These are phyloP conservation scores for Cyprinodon variegatus DNA, from an alignment of 2,113 vertebrate species.

Conservation along the genomic window DNA sequence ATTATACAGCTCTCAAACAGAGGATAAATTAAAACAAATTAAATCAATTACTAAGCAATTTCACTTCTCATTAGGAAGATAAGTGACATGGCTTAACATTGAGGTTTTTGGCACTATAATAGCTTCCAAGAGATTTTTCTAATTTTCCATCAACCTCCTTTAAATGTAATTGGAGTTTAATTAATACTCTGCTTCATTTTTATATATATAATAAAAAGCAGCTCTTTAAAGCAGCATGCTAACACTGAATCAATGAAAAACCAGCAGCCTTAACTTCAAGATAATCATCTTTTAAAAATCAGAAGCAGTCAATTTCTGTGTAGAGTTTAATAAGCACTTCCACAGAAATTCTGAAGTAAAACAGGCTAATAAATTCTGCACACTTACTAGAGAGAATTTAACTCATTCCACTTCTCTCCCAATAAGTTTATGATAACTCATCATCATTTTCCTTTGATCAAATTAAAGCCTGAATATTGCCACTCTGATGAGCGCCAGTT, in stretches of 20 bases:
- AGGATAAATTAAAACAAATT: not conserved
- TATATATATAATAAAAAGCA: slow-evolving; percentile 72
- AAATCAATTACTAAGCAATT: slow-evolving; percentile 18
- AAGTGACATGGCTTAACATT: slow-evolving; percentile 3
- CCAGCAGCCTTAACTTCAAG: not conserved
- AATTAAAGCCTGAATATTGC: slow-evolving; percentile 6
- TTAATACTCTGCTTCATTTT: slow-evolving; percentile 23
- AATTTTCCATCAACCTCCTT: not conserved
- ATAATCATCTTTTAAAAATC: slow-evolving; percentile 1
- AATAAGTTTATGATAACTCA: slow-evolving; percentile 17
- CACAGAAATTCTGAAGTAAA: slow-evolving; percentile 3
- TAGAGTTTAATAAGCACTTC: slow-evolving; percentile 12
- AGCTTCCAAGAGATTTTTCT: slow-evolving; percentile 1
- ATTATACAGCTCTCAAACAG: not conserved
- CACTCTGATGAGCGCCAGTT: not conserved
- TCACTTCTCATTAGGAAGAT: slow-evolving; percentile 29
- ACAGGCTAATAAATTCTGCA: slow-evolving; percentile 16
- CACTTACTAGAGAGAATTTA: not conserved
- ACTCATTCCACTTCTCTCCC: slow-evolving; percentile 7
- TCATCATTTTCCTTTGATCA: slow-evolving; percentile 30
- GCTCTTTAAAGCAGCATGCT: slow-evolving; percentile 81
- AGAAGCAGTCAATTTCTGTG: slow-evolving; percentile 3
- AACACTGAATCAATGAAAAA: slow-evolving; percentile 14
- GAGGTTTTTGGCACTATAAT: slow-evolving; percentile 4
- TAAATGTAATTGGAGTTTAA: slow-evolving; percentile 2